Conservation (phyloP, 2,888 invertebrate genomes). For the Synergus umbraculus region DNA sequence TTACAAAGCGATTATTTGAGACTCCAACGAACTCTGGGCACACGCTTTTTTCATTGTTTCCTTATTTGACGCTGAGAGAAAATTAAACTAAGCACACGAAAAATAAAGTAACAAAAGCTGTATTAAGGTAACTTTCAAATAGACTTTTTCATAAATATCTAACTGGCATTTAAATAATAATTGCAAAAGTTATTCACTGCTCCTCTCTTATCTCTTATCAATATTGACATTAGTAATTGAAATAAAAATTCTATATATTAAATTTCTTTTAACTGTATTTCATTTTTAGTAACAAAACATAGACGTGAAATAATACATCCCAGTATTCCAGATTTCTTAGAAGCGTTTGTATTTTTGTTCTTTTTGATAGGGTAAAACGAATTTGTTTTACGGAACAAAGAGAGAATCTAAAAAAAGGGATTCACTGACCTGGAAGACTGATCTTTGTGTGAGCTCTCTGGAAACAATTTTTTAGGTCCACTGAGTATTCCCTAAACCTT, state of each 20-base stretch:
- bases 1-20: conserved; percentile 40
- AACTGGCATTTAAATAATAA: neutral
- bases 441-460: conserved; percentile 31
- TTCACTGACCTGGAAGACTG: conserved; percentile 30
- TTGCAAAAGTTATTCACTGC: neutral
- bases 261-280: neutral
- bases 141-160: neutral
- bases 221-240: neutral
- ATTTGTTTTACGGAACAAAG: conserved; percentile 17
- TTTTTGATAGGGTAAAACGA: conserved; percentile 11
- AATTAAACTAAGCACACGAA: conserved; percentile 18
- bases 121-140: conserved; percentile 12
- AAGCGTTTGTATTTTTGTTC: conserved; percentile 34
- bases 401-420: conserved; percentile 2
- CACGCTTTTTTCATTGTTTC: conserved; percentile 28
- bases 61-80: conserved; percentile 19
- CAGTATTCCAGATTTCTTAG: neutral
- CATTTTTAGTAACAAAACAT: neutral
- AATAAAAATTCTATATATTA: neutral
- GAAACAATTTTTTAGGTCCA: conserved; percentile 33
- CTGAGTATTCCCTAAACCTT: conserved; percentile 28
- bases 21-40: conserved; percentile 29
- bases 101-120: conserved; percentile 19
- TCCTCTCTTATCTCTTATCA: neutral
- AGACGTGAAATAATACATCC: neutral